Conservation (phyloP, 2,797 vertebrate species). For the Sorex maritimensis region DNA sequence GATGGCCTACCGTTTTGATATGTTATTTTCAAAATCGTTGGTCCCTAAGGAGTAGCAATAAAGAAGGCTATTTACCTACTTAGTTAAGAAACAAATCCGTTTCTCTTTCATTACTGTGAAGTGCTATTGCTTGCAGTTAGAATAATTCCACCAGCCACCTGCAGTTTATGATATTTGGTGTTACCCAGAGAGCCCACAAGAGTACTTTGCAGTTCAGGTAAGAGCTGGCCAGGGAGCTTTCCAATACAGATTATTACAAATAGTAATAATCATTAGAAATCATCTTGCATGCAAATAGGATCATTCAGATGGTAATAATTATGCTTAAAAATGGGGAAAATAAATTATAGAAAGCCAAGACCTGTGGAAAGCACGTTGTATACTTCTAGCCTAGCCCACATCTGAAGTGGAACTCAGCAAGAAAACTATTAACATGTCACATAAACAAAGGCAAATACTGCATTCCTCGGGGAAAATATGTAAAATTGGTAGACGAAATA, state of each 20-base stretch:
- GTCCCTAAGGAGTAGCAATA: constrained; percentile 80
- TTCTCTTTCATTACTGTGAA: constrained; percentile 85
- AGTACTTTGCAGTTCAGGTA: constrained; percentile 85
- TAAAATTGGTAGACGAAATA: constrained; percentile 32
- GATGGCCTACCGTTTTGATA: constrained; percentile 71
- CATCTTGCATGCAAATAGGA: constrained; percentile 82
- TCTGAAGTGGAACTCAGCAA: constrained; percentile 60
- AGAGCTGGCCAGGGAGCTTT: constrained; percentile 86
- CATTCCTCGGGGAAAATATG: neutral
- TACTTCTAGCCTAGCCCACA: neutral
- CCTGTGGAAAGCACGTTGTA: neutral
- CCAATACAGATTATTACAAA: constrained; percentile 84
- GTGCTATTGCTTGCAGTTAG: constrained; percentile 80
- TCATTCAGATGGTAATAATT: constrained; percentile 79
- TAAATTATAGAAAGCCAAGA: constrained; percentile 66
- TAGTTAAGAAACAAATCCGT: constrained; percentile 86
- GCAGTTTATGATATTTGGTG: constrained; percentile 84
- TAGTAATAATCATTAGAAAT: constrained; percentile 87
- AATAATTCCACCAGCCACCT: constrained; percentile 83
- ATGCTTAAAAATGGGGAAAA: constrained; percentile 72
- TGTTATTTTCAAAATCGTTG: constrained; percentile 79
- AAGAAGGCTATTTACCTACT: constrained; percentile 86
- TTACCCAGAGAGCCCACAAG: constrained; percentile 82
- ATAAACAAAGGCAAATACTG: constrained; percentile 40
- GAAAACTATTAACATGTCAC: neutral